These are phyloP conservation scores for Sminthurinus aureus DNA, from an alignment of 2,888 invertebrate species.

Conservation along the genomic window DNA sequence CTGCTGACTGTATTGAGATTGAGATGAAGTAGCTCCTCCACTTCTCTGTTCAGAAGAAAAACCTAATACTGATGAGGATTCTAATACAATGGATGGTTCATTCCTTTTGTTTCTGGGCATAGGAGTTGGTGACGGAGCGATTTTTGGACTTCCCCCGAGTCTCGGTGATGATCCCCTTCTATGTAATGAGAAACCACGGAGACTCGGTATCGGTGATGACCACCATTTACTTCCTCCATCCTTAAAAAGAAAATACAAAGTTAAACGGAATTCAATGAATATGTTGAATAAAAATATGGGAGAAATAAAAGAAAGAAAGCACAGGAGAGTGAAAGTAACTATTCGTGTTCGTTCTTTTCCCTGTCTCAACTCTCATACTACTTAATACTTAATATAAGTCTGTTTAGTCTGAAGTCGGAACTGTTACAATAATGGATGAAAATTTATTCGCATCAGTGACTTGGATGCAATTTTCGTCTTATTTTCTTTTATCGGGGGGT, in stretches of 20 bases:
- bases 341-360: too few relatives aligned
- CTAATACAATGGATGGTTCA: constrained; percentile 46
- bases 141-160: constrained; percentile 58
- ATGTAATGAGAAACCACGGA: constrained; percentile 56
- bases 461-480: too few relatives aligned
- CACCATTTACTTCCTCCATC: constrained; percentile 52
- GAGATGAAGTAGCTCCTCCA: constrained; percentile 3
- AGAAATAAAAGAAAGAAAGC: too few relatives aligned
- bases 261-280: too few relatives aligned
- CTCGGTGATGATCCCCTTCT: constrained; percentile 59
- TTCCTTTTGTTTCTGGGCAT: constrained; percentile 54
- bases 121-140: constrained; percentile 58
- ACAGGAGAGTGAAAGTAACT: too few relatives aligned
- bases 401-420: too few relatives aligned
- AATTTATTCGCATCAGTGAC: too few relatives aligned
- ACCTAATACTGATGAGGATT: neutral
- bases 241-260: neutral
- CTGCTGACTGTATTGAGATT: neutral
- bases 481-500: too few relatives aligned
- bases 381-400: too few relatives aligned
- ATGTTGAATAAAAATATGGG: too few relatives aligned
- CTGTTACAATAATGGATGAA: too few relatives aligned
- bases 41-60: neutral
- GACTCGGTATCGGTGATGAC: constrained; percentile 60
- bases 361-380: too few relatives aligned